Evolutionary conservation across 2,113 vertebrate species (phyloP), one percentile per base, ranked within the genome.

Genomic region (Alexandromys fortis): DNA sequence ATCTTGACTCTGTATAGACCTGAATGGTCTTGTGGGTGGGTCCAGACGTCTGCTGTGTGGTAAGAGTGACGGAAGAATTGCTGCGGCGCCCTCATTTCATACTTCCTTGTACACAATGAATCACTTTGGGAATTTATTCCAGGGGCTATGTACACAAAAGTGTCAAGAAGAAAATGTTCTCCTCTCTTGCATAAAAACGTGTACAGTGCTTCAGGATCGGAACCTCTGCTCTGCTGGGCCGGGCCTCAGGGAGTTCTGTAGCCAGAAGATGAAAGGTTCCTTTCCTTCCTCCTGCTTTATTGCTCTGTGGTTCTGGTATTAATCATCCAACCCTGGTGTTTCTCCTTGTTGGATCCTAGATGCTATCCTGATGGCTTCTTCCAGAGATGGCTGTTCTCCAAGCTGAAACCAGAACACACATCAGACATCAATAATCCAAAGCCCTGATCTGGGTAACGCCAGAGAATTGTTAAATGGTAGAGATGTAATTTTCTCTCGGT

Each of bases 281-380:
- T 96, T 96, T 98, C 89, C 97, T 96, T 96, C 89, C 96, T 96
- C 96, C 61, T 47, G 28, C 76, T 97, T 97, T 98, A 98, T 95
- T 98, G 98, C 98, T 98, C 95, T 96, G 76, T 92, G 97, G 96
- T 96, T 97, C 81, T 90, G 70, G 76, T 96, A 95, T 99, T 99
- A 99, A 98, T 99, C 99, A 96, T 99, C 99, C 97, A 99, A 98
- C 83, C 99, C 99, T 17, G 99, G 99, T 0, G 99, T 99, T 98
- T 99, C 99, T 96, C 99, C 99, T 98, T 99, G 99, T 86, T 99
- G 99, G 99, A 99, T 99, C 98, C 99, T 99, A 86, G 99, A 99
- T 91, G 99, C 99, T 99, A 99, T 99, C 98, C 99, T 99, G 98
- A 99, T 99, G 98, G 99, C 99, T 99, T 99, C 99, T 98, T 99